Evolutionary conservation across 2,888 invertebrate genomes (phyloP), one percentile per base, ranked within the genome.

Genomic region (Hirudinaria manillensis): DNA sequence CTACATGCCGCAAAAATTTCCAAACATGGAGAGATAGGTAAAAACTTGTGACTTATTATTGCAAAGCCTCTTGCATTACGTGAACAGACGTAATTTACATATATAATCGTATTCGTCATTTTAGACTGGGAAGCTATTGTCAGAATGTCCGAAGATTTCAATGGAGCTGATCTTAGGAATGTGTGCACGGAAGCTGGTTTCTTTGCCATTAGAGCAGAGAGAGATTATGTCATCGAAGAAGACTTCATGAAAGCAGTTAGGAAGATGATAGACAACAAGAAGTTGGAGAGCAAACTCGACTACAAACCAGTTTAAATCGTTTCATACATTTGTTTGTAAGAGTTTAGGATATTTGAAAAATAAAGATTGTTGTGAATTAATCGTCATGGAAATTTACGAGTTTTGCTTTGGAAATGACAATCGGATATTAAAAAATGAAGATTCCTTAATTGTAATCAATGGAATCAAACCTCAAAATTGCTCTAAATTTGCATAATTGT

Each of bases 191-290:
- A 99, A 88, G 99, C 99, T 68, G 99, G 98, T 86, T 79, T 89
- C 85, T 99, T 98, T 88, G 99, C 99, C 1, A 99, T 99, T 79
- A 89, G 99, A 84, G 90, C 95, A 21, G 99, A 99, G 87, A 89
- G 99, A 45, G 99, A 99, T 85, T 99, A 94, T 83, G 97, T 99
- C 0, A 91, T 91, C 27, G 93, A 99, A 87, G 99, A 99, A 89
- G 99, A 99, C 86, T 94, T 99, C 81, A 99, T 99, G 98, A 99
- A 99, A 84, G 99, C 99, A 0, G 99, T 98, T 0, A 90, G 99
- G 73, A 99, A 99, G 87, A 95, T 99, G 0, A 92, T 94, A 0
- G 99, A 99, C 85, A 98, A 97, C 85, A 99, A 99, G 88, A 97
- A 98, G 86, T 87, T 99, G 76, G 99, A 99, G 86, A 96, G 97